Evolutionary conservation across 2,797 vertebrate species (phyloP).

Genomic region (Petrocephalus sullivani): DNA sequence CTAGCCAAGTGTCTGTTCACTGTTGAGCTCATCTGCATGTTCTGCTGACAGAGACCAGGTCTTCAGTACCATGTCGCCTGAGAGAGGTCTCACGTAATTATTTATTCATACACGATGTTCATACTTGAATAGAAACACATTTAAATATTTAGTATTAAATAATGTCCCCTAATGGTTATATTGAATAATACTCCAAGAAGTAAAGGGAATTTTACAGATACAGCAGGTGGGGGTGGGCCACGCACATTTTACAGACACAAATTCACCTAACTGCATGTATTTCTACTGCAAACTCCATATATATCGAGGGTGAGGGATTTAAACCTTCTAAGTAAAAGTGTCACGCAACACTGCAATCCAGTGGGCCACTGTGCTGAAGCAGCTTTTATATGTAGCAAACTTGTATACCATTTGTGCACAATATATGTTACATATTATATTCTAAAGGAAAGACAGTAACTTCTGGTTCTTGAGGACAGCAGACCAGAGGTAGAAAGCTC

Average conservation of each 20-base stretch:
- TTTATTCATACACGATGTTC: neutral
- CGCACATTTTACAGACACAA: neutral
- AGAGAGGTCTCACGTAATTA: neutral
- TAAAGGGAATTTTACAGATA: neutral
- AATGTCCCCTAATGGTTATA: neutral
- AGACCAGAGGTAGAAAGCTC: neutral
- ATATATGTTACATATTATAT: neutral
- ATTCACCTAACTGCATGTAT: neutral
- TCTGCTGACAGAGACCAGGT: neutral
- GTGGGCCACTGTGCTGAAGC: too few species aligned
- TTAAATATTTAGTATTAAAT: neutral
- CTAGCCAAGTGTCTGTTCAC: slow-evolving; percentile 36
- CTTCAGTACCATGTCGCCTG: neutral
- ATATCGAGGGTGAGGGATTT: neutral
- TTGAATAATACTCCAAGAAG: neutral
- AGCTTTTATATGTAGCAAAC: too few species aligned
- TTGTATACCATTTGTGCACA: too few species aligned
- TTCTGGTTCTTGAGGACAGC: neutral
- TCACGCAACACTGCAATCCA: too few species aligned
- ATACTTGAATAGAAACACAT: neutral
- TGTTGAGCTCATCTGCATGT: slow-evolving; percentile 11
- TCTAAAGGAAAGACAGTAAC: neutral
- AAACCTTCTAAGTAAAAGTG: too few species aligned
- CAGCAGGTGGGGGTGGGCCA: neutral
- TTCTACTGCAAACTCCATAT: neutral